Evolutionary conservation across 1,140 invertebrate genomes (phyloP).

Genomic region (Bemisia tabaci): DNA sequence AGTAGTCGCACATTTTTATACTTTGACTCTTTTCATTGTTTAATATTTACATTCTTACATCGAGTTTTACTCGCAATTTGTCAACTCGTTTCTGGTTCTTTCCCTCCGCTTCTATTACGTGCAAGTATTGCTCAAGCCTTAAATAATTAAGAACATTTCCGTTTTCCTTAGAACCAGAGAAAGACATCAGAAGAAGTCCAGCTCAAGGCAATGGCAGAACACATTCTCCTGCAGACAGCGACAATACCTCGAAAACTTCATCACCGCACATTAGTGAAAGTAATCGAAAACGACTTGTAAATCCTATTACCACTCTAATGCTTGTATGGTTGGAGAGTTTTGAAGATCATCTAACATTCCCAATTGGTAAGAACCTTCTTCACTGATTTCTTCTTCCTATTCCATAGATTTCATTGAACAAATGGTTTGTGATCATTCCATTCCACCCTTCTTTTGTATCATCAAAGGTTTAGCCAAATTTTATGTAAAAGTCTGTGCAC

Average conservation of each 20-base stretch:
- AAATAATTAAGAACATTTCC: too few species aligned
- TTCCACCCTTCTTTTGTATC: not conserved
- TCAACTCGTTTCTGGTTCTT: too few species aligned
- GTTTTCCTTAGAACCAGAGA: not conserved
- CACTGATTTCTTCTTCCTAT: too few species aligned
- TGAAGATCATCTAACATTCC: conserved; percentile 80
- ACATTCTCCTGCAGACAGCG: not conserved
- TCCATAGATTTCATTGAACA: not conserved
- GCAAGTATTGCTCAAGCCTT: too few species aligned
- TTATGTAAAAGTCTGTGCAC: too few species aligned
- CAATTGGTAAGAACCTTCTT: conserved; percentile 61
- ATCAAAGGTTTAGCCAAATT: too few species aligned
- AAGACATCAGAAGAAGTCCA: not conserved
- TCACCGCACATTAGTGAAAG: not conserved
- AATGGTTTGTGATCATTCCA: not conserved
- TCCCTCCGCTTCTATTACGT: too few species aligned
- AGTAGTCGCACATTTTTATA: too few species aligned
- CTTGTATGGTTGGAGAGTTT: conserved; percentile 91
- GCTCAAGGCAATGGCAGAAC: not conserved
- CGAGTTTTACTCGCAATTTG: too few species aligned
- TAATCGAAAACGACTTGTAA: not conserved
- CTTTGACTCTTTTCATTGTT: too few species aligned
- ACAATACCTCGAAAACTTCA: not conserved
- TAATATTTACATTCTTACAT: too few species aligned
- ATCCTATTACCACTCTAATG: conserved; percentile 57